phyloP scores from a whole-genome alignment of 2,888 invertebrate species.

The Laspeyria flexula region DNA sequence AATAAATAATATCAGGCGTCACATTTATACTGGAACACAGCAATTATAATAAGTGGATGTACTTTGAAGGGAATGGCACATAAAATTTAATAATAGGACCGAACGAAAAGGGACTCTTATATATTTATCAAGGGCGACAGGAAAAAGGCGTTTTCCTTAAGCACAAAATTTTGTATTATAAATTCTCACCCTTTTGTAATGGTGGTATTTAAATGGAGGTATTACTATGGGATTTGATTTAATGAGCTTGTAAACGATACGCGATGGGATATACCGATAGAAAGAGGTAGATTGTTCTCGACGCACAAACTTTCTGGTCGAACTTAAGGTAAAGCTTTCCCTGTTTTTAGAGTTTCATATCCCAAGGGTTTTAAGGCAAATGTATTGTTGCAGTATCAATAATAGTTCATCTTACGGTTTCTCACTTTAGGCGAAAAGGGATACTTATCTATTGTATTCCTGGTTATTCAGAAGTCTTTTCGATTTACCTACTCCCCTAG shows the following conservation, averaged over 20 bases:
- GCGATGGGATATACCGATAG: not conserved
- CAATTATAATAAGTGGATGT: constrained; percentile 60
- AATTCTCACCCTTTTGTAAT: constrained; percentile 44
- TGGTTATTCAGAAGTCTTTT: too few relatives aligned
- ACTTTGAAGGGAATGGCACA: constrained; percentile 46
- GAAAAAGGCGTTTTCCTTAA: constrained; percentile 39
- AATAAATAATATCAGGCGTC: constrained; percentile 23
- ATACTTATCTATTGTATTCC: too few relatives aligned
- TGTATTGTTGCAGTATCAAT: not conserved
- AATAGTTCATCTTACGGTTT: not conserved
- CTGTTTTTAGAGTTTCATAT: not conserved
- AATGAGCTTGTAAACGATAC: constrained; percentile 38
- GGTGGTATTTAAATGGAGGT: constrained; percentile 27
- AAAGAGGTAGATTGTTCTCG: not conserved
- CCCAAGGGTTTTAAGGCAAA: not conserved
- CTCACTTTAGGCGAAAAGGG: too few relatives aligned
- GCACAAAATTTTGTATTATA: constrained; percentile 38
- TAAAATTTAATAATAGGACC: constrained; percentile 58
- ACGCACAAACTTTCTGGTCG: not conserved
- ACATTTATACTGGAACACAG: constrained; percentile 57
- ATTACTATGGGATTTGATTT: constrained; percentile 28
- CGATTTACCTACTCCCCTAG: too few relatives aligned
- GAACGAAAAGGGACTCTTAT: constrained; percentile 49
- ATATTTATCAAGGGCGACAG: constrained; percentile 44
- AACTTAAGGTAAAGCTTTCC: not conserved